phyloP scores from a whole-genome alignment of 2,888 invertebrate species.

The Leptinotarsa juncta region DNA sequence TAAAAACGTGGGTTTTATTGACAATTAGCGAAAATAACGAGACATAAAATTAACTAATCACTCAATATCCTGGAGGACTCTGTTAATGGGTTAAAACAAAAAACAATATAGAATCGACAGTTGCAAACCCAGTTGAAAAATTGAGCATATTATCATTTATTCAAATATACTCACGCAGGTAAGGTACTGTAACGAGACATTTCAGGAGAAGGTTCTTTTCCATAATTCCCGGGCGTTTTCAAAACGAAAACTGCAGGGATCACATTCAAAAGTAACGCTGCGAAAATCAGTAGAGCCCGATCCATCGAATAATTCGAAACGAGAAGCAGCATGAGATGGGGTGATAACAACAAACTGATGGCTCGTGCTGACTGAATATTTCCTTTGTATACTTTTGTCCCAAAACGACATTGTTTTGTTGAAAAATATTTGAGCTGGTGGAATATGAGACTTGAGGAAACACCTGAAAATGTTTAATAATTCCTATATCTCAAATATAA shows the following conservation, averaged over 20 bases:
- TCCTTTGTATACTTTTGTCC: slow-evolving; percentile 43
- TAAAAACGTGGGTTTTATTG: too few species aligned
- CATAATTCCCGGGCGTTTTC: slow-evolving; percentile 29
- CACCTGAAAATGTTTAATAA: not conserved
- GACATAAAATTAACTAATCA: too few species aligned
- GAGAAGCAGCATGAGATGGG: slow-evolving; percentile 47
- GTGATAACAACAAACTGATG: slow-evolving; percentile 49
- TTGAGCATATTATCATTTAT: not conserved
- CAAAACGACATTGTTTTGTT: slow-evolving; percentile 46
- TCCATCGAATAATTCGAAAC: slow-evolving; percentile 39
- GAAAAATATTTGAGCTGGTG: slow-evolving; percentile 46
- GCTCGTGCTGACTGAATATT: slow-evolving; percentile 49
- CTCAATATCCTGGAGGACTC: too few species aligned
- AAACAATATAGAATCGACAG: too few species aligned
- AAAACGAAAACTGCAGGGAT: slow-evolving; percentile 49
- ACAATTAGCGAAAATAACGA: too few species aligned
- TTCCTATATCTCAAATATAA: not conserved
- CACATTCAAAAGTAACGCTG: slow-evolving; percentile 50
- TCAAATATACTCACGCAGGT: slow-evolving; percentile 41
- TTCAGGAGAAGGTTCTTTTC: slow-evolving; percentile 19
- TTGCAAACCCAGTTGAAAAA: too few species aligned
- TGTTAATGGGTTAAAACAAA: too few species aligned
- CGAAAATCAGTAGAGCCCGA: slow-evolving; percentile 46
- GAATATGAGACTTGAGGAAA: slow-evolving; percentile 49
- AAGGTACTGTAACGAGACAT: slow-evolving; percentile 49